Evolutionary conservation across 1,140 invertebrate species (phyloP), one percentile per base, ranked within the genome.

Genomic region (Sesamia nonagrioides): DNA sequence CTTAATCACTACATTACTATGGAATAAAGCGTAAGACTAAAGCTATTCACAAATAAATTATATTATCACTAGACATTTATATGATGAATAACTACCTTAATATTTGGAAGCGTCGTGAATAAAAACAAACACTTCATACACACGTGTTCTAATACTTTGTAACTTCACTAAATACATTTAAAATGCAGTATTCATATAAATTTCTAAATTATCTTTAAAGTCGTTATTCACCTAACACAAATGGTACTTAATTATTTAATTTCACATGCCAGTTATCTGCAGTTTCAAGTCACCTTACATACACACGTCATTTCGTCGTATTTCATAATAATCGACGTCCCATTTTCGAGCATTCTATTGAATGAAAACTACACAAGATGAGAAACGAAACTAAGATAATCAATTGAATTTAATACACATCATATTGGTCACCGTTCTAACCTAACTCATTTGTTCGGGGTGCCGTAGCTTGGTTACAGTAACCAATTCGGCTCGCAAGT

Each of bases 1-100:
- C 69, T 37, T 35, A 40, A 17, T 66, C 37, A 42, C 69, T 42
- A 56, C 6, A 52, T 27, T 56, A 40, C 69, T 40, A 42, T 73
- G 69, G 69, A 73, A 73, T 73, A 73, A 73, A 50, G 48, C 69
- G 35, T 73, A 56, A 56, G 2, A 18, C 50, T 73, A 73, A 3
- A 33, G n/a, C 52, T 73, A 73, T 73, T 72, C 68, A 73, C 69
- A 73, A 73, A 73, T 73, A 73, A 73, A 73, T 73, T 56, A 15
- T 40, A 37, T 73, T 52, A 35, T 40, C 8, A 56, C 35, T 73
- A 73, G n/a, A 37, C 0, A 21, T 56, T 56, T 35, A 9, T 2
- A 48, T 27, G 56, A 35, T 15, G 13, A 27, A 60, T 48, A 35
- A 33, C 9, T 27, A 27, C 56, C 6, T n/a, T 60, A 60, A 27